phyloP scores from a whole-genome alignment of 2,888 invertebrate genomes.

The Catocala fraxini region DNA sequence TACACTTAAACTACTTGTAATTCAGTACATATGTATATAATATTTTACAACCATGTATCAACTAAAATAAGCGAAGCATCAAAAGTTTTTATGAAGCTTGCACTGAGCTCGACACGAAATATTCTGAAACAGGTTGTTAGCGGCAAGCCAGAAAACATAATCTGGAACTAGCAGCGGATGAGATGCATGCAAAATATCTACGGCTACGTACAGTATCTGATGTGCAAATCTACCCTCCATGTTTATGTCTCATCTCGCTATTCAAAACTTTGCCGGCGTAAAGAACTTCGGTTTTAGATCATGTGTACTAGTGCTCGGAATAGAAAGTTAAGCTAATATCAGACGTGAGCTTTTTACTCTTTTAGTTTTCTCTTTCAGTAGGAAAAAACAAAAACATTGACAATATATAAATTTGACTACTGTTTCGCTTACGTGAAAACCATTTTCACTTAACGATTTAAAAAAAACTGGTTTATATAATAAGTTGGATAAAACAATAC shows the following conservation, averaged over 20 bases:
- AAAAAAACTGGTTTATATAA: too few relatives aligned
- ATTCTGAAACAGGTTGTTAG: slow-evolving; percentile 45
- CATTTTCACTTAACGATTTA: too few relatives aligned
- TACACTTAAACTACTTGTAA: too few relatives aligned
- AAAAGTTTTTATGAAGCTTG: slow-evolving; percentile 38
- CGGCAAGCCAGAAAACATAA: slow-evolving; percentile 38
- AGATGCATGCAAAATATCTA: slow-evolving; percentile 42
- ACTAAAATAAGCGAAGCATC: slow-evolving; percentile 27
- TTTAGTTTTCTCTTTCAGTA: too few relatives aligned
- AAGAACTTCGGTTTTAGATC: not conserved
- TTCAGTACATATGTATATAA: not conserved
- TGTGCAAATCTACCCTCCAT: slow-evolving; percentile 38
- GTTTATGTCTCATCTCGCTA: slow-evolving; percentile 33
- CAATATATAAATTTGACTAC: too few relatives aligned
- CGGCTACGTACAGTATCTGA: slow-evolving; percentile 31
- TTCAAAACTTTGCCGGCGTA: slow-evolving; percentile 1
- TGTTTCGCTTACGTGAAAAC: too few relatives aligned
- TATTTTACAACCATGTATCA: slow-evolving; percentile 13
- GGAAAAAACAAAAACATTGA: too few relatives aligned
- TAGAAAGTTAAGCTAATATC: not conserved
- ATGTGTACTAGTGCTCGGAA: slow-evolving; percentile 11
- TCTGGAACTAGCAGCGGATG: slow-evolving; percentile 38
- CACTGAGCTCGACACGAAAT: slow-evolving; percentile 39
- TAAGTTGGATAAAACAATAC: too few relatives aligned
- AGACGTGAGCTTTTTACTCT: too few relatives aligned